Evolutionary conservation across 1,140 invertebrate species (phyloP).

Genomic region (Drusus annulatus): DNA sequence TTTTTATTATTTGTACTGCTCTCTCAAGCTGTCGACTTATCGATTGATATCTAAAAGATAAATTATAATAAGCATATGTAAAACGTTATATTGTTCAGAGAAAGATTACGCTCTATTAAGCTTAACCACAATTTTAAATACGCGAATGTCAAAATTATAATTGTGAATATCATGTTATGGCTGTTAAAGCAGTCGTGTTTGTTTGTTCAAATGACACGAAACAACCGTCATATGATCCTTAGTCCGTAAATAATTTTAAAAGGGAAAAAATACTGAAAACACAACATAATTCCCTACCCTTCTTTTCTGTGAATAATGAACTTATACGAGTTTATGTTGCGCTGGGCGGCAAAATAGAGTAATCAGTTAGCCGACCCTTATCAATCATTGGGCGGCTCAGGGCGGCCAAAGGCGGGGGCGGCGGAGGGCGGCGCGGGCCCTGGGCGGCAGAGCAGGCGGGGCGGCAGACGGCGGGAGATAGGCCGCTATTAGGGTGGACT

Average conservation of each 20-base stretch:
- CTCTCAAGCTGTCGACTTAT: too few relatives aligned
- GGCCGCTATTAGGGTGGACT: conserved; percentile 38
- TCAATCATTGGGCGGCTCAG: conserved; percentile 38
- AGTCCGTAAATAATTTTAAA: neutral
- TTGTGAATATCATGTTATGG: too few relatives aligned
- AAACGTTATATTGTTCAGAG: too few relatives aligned
- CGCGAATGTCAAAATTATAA: too few relatives aligned
- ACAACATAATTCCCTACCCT: conserved; percentile 9
- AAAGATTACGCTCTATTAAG: too few relatives aligned
- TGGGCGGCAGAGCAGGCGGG: conserved; percentile 1
- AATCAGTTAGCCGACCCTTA: conserved; percentile 49
- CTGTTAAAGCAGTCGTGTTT: neutral
- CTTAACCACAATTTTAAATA: too few relatives aligned
- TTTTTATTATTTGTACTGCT: too few relatives aligned
- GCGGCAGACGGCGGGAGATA: conserved; percentile 17
- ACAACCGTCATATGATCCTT: neutral
- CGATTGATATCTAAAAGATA: too few relatives aligned
- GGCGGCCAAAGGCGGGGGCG: neutral
- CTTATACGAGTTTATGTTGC: conserved; percentile 35
- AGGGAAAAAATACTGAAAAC: too few relatives aligned
- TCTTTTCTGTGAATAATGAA: conserved; percentile 36
- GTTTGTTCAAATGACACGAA: neutral
- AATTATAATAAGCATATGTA: too few relatives aligned
- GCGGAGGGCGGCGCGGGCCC: conserved; percentile 9
- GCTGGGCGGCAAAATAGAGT: conserved; percentile 38